Conservation (phyloP, 1,140 invertebrate species). For the Bombus confusus region DNA sequence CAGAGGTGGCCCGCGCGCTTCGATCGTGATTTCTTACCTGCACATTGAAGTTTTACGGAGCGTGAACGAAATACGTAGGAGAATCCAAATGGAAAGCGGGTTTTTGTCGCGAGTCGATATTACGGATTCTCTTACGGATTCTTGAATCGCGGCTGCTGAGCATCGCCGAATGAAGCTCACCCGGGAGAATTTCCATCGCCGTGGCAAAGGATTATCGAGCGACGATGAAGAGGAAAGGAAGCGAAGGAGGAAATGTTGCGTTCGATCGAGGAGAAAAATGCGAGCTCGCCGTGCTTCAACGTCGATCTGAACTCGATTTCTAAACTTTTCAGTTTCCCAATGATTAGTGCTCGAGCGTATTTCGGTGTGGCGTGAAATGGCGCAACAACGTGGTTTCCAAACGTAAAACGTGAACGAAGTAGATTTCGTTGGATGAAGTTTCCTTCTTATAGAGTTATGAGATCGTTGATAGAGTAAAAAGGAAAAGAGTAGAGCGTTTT, state of each 20-base stretch:
- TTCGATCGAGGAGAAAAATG: constrained; percentile 20
- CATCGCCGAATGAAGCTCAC: constrained; percentile 52
- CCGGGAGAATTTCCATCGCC: constrained; percentile 47
- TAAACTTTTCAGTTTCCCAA: neutral
- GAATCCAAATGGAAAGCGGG: constrained; percentile 29
- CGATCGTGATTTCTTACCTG: constrained; percentile 60
- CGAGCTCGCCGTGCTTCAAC: neutral
- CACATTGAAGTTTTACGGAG: constrained; percentile 69
- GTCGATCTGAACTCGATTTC: neutral
- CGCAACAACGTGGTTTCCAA: neutral
- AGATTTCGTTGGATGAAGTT: neutral
- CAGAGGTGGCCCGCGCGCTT: constrained; percentile 10
- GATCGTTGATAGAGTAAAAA: no score
- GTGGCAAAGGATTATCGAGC: constrained; percentile 34
- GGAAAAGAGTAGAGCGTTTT: no score
- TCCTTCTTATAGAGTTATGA: neutral
- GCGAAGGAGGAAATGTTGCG: constrained; percentile 3
- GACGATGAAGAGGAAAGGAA: neutral
- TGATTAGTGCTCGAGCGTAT: neutral
- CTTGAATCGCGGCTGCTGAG: constrained; percentile 35
- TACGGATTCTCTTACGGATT: constrained; percentile 52
- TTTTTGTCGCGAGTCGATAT: constrained; percentile 51
- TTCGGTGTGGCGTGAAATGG: neutral
- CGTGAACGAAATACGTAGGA: constrained; percentile 65
- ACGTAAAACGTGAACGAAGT: neutral